Base-by-base conservation (phyloP, 2,113 vertebrate genomes). In the Hippolais icterina region DNA sequence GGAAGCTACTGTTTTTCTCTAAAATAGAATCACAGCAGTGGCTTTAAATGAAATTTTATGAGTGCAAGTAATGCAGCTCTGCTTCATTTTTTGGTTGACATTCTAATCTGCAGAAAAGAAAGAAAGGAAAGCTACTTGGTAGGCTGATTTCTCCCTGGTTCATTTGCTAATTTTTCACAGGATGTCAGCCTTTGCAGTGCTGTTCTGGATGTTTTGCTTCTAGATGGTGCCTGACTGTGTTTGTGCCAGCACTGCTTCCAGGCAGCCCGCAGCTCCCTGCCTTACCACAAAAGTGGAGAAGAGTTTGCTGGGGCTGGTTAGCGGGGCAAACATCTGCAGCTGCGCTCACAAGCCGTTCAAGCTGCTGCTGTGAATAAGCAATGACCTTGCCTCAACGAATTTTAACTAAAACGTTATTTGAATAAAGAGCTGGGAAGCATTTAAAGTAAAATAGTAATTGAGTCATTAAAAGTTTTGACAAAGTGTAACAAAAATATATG, bases 201-300 rank as follows among this genome's bases (percentile, higher is more conserved):
- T 77, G 57, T 86, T 95, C 90, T 92, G 84, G 83, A n/a, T 83
- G 41, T 72, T 95, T 90, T 94, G 57, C 79, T 94, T 76, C n/a
- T 76, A 84, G 81, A 90, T 91, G 79, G 42, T 90, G 82, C 91
- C 89, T 94, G 89, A 87, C 56, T 64, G 47, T 29, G 33, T 20
- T 9, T 0, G 12, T 69, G 76, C 52, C 93, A 89, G 35, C 39
- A 7, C 16, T 5, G 31, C 59, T 97, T 42, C 61, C 66, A 93
- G 69, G 24, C 13, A 0, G 71, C 79, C 68, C 4, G 28, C 23
- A 29, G 78, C 79, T 89, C 18, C 1, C 61, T 46, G 65, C 49
- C 80, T 75, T 8, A 0, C 63, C 37, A 50, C 31, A 65, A 25
- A 63, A 39, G 64, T 4, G 0, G 21, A 25, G 46, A 20, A 9